Evolutionary conservation across 2,888 invertebrate genomes (phyloP).

Genomic region (Stenotaenia linearis): DNA sequence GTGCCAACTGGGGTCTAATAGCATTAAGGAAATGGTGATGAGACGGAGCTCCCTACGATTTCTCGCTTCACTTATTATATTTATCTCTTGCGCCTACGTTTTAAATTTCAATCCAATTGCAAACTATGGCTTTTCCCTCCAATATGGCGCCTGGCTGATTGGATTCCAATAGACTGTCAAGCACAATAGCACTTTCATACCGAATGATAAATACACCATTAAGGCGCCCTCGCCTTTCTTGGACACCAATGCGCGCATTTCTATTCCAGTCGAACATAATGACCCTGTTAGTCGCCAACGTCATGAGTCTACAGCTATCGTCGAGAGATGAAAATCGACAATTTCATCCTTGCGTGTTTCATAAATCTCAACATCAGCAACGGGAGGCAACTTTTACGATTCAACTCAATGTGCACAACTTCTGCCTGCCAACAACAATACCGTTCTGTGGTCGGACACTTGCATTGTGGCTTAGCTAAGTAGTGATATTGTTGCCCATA

Average conservation of each 20-base stretch:
- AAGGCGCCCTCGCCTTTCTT: neutral
- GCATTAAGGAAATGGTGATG: slow-evolving; percentile 19
- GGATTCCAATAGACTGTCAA: slow-evolving; percentile 15
- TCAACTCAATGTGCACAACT: neutral
- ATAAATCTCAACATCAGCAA: slow-evolving; percentile 15
- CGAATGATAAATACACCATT: slow-evolving; percentile 8
- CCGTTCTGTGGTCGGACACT: neutral
- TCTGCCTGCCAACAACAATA: neutral
- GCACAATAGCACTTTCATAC: neutral
- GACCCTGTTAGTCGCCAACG: slow-evolving; percentile 15
- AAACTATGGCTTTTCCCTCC: neutral
- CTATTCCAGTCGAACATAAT: slow-evolving; percentile 15
- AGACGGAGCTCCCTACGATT: slow-evolving; percentile 12
- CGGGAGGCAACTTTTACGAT: slow-evolving; percentile 7
- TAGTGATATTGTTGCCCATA: neutral
- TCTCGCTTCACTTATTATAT: slow-evolving; percentile 12
- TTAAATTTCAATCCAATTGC: slow-evolving; percentile 15
- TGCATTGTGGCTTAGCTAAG: neutral
- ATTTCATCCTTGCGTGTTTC: neutral
- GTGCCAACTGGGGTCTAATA: slow-evolving; percentile 17
- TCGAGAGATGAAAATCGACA: slow-evolving; percentile 19
- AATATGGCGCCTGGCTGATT: neutral
- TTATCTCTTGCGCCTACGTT: slow-evolving; percentile 13
- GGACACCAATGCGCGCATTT: slow-evolving; percentile 4
- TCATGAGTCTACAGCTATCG: neutral